Evolutionary conservation across 1,140 invertebrate species (phyloP).

Genomic region (Cotesia vestalis): DNA sequence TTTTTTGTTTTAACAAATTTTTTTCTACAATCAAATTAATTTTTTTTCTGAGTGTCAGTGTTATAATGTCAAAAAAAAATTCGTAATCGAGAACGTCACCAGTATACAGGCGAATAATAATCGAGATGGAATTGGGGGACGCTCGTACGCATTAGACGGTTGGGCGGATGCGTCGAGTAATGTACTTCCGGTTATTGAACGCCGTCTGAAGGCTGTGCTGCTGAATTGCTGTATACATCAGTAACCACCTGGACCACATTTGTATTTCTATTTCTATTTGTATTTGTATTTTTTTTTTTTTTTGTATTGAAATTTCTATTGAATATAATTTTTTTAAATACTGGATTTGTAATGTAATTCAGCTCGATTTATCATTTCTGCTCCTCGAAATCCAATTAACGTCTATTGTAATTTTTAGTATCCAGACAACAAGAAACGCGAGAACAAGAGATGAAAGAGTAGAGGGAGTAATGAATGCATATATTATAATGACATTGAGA

Average conservation of each 20-base stretch:
- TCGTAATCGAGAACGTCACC: slow-evolving; percentile 42
- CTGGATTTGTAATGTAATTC: too few species aligned
- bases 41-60: too few species aligned
- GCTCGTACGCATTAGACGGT: slow-evolving; percentile 51
- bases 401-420: too few species aligned
- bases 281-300: neutral
- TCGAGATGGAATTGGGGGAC: slow-evolving; percentile 51
- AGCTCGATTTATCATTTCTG: too few species aligned
- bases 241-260: slow-evolving; percentile 41
- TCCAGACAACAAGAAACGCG: too few species aligned
- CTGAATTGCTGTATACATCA: slow-evolving; percentile 39
- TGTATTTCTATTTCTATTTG: neutral
- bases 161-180: slow-evolving; percentile 60
- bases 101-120: slow-evolving; percentile 45
- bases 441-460: too few species aligned
- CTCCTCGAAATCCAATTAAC: too few species aligned
- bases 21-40: too few species aligned
- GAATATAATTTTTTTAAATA: too few species aligned
- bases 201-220: slow-evolving; percentile 51
- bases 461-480: neutral
- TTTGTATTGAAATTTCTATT: too few species aligned
- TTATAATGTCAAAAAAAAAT: neutral
- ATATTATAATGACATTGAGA: neutral
- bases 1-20: too few species aligned
- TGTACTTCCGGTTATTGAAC: slow-evolving; percentile 61